phyloP scores from a whole-genome alignment of 2,888 invertebrate species.

The Erpobdella octoculata region DNA sequence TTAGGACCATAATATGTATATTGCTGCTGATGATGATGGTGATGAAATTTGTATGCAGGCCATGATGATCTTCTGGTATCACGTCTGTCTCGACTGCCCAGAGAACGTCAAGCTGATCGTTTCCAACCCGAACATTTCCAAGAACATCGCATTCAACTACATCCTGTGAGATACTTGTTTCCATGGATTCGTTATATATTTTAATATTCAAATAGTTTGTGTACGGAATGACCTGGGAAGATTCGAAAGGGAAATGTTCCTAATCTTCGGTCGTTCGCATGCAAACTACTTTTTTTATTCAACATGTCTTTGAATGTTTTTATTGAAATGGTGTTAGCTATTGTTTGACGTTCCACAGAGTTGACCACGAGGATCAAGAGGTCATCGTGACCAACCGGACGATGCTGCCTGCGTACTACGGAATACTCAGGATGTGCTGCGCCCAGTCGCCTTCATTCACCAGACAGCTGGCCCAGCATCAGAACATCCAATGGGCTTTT shows the following conservation, averaged over 20 bases:
- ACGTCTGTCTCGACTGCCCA: conserved; percentile 81
- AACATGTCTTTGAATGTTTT: no score
- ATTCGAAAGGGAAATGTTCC: background rate
- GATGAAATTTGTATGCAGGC: conserved; percentile 55
- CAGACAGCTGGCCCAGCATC: conserved; percentile 77
- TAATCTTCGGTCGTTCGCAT: no score
- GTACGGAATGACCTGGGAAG: no score
- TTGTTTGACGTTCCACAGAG: no score
- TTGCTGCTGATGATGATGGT: no score
- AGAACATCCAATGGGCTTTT: conserved; percentile 93
- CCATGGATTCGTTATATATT: background rate
- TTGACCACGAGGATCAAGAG: conserved; percentile 91
- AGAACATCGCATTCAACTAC: conserved; percentile 91
- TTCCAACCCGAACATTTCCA: conserved; percentile 75
- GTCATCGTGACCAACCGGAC: conserved; percentile 85
- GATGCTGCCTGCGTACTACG: conserved; percentile 75
- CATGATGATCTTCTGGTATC: conserved; percentile 83
- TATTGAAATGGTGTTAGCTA: no score
- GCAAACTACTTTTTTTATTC: no score
- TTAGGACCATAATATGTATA: no score
- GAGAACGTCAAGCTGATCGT: conserved; percentile 83
- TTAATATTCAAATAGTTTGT: background rate
- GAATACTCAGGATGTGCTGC: conserved; percentile 78
- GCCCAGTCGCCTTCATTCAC: conserved; percentile 78
- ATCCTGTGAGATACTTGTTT: conserved; percentile 66